Evolutionary conservation across 1,140 invertebrate species (phyloP), one percentile per base, ranked within the genome.

Genomic region (Sycophaga agraensis): DNA sequence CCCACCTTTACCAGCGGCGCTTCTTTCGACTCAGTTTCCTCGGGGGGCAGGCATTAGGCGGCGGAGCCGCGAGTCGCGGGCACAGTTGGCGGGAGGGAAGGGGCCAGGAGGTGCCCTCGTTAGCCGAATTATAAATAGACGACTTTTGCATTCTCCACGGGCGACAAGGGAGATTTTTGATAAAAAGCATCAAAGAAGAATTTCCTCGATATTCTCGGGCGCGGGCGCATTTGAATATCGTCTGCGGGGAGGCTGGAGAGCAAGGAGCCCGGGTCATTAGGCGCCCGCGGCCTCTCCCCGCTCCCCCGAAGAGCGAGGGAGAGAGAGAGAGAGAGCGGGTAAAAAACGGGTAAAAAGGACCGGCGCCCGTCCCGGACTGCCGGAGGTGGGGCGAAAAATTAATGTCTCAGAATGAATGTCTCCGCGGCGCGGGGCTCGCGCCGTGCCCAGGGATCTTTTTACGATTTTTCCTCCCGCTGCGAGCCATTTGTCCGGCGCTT

Each of bases 321-420:
- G 28, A 11, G 28, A 31, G 28, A 31, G 28, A 11, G 11, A 11
- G 28, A 4, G 28, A 67, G 64, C 66, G 69, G 68, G 70, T 64
- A 68, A 75, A 77, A 75, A 75, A 76, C 73, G 45, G 21, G 74
- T 78, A 79, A 79, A n/a, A n/a, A n/a, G n/a, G n/a, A n/a, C n/a
- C n/a, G n/a, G n/a, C n/a, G n/a, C n/a, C n/a, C n/a, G n/a, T n/a
- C n/a, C n/a, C n/a, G n/a, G n/a, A n/a, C n/a, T n/a, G n/a, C n/a
- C n/a, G n/a, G n/a, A n/a, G n/a, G n/a, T n/a, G n/a, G n/a, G n/a
- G n/a, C n/a, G n/a, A n/a, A n/a, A 78, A 80, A 80, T 79, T 80
- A 80, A 79, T 80, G 77, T 80, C 75, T 79, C 72, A 78, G 78
- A 80, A 80, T 75, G 76, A 79, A 79, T 73, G 71, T 72, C 71